A percentile compares a stretch with the other conserved stretches of the same genome.
Evolutionary conservation across 2,113 vertebrate species (phyloP).

Genomic region (Marmota monax): DNA sequence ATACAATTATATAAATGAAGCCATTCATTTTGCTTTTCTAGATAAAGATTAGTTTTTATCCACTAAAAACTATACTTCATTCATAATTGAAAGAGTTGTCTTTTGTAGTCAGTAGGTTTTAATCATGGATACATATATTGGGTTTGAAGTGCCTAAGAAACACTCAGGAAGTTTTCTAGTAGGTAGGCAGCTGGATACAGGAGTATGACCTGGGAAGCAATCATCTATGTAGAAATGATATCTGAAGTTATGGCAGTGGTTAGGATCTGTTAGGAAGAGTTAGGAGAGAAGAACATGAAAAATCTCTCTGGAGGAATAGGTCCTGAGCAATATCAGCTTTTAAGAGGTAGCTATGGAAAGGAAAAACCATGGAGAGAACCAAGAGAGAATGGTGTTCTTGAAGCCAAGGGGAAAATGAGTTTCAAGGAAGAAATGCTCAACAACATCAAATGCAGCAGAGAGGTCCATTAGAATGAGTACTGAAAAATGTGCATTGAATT

Average conservation of each 20-base stretch:
- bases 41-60: slow-evolving; percentile 28
- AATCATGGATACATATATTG: not conserved
- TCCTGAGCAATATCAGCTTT: not conserved
- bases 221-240: not conserved
- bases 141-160: slow-evolving; percentile 30
- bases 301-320: not conserved
- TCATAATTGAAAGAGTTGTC: not conserved
- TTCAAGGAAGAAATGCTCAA: slow-evolving; percentile 6
- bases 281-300: slow-evolving; percentile 18
- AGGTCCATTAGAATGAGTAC: not conserved
- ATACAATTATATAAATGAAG: not conserved
- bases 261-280: slow-evolving; percentile 14
- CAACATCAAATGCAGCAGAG: not conserved
- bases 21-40: slow-evolving; percentile 46
- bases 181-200: not conserved
- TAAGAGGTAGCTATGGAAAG: not conserved
- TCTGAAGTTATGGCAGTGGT: not conserved
- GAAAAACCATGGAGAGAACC: not conserved
- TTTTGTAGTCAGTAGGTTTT: not conserved
- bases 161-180: not conserved
- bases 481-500: not conserved
- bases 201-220: not conserved
- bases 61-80: not conserved
- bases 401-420: not conserved
- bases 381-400: not conserved